These are phyloP conservation scores for Pharmacophagus antenor DNA, from an alignment of 2,888 invertebrate genomes.

Conservation along the genomic window DNA sequence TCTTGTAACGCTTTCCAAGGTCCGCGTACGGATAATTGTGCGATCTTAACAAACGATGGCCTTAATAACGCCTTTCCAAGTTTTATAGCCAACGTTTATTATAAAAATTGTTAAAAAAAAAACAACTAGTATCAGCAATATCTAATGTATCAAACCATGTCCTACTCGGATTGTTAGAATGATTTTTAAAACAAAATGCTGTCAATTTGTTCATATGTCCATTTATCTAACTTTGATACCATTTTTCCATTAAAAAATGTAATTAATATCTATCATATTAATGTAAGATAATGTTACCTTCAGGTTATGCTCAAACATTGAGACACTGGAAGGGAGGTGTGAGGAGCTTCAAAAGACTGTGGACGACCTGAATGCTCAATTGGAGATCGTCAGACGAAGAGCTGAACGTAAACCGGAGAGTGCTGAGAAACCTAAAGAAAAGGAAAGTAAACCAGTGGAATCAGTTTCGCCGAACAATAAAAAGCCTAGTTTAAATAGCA, in stretches of 20 bases:
- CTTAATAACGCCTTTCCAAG: conserved; percentile 22
- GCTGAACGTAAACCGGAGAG: conserved; percentile 76
- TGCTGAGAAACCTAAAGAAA: conserved; percentile 70
- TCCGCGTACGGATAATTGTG: conserved; percentile 10
- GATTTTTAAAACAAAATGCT: no score
- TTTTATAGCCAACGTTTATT: not conserved
- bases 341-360: conserved; percentile 91
- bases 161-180: no score
- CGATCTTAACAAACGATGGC: conserved; percentile 15
- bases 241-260: not conserved
- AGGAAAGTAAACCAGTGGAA: conserved; percentile 50
- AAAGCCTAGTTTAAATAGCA: conserved; percentile 55
- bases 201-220: no score
- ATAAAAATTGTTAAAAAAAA: not conserved
- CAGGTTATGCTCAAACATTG: conserved; percentile 88
- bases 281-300: conserved; percentile 34
- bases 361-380: conserved; percentile 85
- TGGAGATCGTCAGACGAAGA: conserved; percentile 81
- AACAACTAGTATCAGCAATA: no score
- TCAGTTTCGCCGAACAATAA: conserved; percentile 43
- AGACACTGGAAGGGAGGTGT: conserved; percentile 89
- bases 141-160: no score
- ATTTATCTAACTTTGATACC: no score
- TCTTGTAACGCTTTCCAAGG: conserved; percentile 17
- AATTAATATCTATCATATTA: not conserved